Conservation (phyloP, 2,888 invertebrate species). For the Adela reaumurella region DNA sequence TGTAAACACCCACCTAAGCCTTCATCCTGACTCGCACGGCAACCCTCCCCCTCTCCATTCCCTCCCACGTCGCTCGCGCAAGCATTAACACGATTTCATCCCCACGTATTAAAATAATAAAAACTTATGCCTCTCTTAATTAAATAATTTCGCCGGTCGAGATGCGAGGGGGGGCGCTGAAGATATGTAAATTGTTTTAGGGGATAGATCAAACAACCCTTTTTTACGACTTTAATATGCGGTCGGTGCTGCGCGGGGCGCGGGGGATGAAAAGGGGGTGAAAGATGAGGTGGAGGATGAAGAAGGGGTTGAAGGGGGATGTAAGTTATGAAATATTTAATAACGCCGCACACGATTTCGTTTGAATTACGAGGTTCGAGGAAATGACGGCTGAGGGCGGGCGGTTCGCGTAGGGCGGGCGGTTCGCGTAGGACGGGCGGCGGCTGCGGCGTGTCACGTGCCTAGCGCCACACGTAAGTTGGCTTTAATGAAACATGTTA, state of each 20-base stretch:
- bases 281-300: slow-evolving; percentile 17
- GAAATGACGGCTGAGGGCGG: slow-evolving; percentile 48
- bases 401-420: slow-evolving; percentile 24
- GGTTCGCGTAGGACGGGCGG: too few relatives aligned
- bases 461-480: too few relatives aligned
- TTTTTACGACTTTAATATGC: slow-evolving; percentile 59
- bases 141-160: slow-evolving; percentile 56
- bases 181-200: slow-evolving; percentile 60
- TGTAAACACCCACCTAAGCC: too few relatives aligned
- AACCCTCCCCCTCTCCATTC: too few relatives aligned
- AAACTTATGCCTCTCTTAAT: slow-evolving; percentile 60
- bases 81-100: slow-evolving; percentile 56
- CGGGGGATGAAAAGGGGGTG: slow-evolving; percentile 25
- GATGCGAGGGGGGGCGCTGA: slow-evolving; percentile 24
- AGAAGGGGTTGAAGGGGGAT: too few relatives aligned
- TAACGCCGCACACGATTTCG: slow-evolving; percentile 57
- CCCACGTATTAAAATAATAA: slow-evolving; percentile 58
- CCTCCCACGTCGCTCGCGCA: too few relatives aligned
- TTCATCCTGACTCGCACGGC: too few relatives aligned
- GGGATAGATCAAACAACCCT: slow-evolving; percentile 60
- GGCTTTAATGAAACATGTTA: too few relatives aligned
- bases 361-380: slow-evolving; percentile 54
- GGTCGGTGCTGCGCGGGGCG: slow-evolving; percentile 32
- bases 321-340: slow-evolving; percentile 59
- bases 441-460: neutral